Conservation (phyloP, 2,113 vertebrate species). For the Burhinus oedicnemus region DNA sequence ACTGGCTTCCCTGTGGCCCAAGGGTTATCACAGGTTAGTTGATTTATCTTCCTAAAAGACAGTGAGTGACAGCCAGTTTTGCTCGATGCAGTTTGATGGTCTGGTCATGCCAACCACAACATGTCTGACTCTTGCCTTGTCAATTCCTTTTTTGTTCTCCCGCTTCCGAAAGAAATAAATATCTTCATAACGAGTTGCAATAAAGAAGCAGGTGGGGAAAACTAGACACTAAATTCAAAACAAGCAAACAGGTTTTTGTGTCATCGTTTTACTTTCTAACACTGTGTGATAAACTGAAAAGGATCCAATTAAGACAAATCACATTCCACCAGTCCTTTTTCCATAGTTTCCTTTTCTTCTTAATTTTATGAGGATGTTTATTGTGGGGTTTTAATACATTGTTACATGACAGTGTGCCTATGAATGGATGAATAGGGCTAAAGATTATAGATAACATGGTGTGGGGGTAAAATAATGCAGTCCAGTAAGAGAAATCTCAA, state of each 20-base stretch:
- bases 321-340: background rate
- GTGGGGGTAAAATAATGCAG: background rate
- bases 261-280: background rate
- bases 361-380: background rate
- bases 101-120: background rate
- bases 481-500: background rate
- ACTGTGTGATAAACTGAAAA: background rate
- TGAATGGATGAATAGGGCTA: background rate
- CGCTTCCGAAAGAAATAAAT: constrained; percentile 34
- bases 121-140: constrained; percentile 24
- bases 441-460: background rate
- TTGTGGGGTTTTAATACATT: background rate
- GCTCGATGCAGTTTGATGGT: background rate
- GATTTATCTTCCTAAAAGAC: constrained; percentile 19
- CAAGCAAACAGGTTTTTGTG: background rate
- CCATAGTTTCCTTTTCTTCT: background rate
- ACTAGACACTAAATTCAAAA: background rate
- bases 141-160: constrained; percentile 41
- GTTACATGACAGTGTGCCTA: background rate
- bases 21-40: constrained; percentile 15
- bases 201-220: background rate
- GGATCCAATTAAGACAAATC: background rate
- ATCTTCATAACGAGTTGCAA: background rate
- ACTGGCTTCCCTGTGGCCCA: background rate
- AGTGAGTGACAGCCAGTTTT: constrained; percentile 11